Percentiles rank a stretch among this genome's conserved stretches.
Conservation (phyloP, 2,888 invertebrate genomes). For the Pristionchus fissidentatus region DNA sequence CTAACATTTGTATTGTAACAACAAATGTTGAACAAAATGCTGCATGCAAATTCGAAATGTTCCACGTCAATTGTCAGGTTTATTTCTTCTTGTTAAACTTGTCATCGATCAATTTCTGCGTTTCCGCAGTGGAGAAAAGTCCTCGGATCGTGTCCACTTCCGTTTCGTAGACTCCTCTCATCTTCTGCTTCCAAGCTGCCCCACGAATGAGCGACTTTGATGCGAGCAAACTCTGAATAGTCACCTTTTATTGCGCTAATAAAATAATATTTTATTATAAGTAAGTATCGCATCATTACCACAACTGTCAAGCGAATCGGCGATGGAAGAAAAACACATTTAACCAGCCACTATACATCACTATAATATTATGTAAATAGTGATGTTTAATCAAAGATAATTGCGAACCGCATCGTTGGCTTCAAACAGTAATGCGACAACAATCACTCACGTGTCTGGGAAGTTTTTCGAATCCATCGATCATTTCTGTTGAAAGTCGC, state of each 20-base stretch:
- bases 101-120: neutral
- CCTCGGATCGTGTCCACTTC: neutral
- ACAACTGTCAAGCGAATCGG: neutral
- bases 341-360: too few species aligned
- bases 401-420: too few species aligned
- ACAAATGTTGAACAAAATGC: too few species aligned
- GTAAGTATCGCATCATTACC: too few species aligned
- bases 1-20: too few species aligned
- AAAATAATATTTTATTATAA: neutral
- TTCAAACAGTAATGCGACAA: too few species aligned
- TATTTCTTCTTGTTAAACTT: neutral
- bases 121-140: neutral
- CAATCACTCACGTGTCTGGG: slow-evolving; percentile 44
- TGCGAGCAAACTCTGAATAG: slow-evolving; percentile 6
- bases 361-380: too few species aligned
- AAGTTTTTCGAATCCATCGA: slow-evolving; percentile 7
- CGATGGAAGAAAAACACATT: too few species aligned
- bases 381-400: too few species aligned
- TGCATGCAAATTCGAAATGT: too few species aligned
- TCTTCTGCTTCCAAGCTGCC: slow-evolving; percentile 8
- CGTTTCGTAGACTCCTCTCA: slow-evolving; percentile 6
- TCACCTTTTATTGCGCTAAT: neutral
- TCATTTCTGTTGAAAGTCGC: neutral
- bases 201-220: slow-evolving; percentile 6
- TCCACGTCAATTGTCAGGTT: too few species aligned